Evolutionary conservation across 2,113 vertebrate genomes (phyloP).

Genomic region (Archilochus colubris): DNA sequence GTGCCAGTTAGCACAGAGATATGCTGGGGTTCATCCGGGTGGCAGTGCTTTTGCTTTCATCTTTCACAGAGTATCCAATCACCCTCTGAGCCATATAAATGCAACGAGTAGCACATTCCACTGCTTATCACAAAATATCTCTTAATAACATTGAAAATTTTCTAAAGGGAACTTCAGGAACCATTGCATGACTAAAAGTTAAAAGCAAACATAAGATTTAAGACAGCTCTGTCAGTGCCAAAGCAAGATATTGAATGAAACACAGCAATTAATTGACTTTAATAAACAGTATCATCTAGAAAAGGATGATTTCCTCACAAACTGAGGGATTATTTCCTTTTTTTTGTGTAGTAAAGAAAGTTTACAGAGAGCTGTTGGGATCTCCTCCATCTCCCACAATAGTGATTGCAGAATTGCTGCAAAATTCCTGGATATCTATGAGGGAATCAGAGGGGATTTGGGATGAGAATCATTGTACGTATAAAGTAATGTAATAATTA

Average conservation of each 20-base stretch:
- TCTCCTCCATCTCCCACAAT: neutral
- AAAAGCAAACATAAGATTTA: neutral
- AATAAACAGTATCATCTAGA: neutral
- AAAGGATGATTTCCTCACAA: neutral
- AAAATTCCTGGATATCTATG: conserved; percentile 3
- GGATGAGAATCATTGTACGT: conserved; percentile 24
- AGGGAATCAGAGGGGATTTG: conserved; percentile 13
- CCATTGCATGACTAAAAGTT: neutral
- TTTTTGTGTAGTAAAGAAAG: neutral
- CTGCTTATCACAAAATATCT: neutral
- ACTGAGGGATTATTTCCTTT: neutral
- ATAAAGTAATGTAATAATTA: conserved; percentile 60
- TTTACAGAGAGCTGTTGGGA: neutral
- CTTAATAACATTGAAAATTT: neutral
- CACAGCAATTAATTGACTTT: neutral
- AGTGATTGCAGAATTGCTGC: neutral
- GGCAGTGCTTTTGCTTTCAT: conserved; percentile 15
- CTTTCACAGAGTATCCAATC: neutral
- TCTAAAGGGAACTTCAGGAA: neutral
- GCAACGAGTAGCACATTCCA: neutral
- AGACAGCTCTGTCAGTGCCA: neutral
- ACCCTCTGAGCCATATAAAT: neutral
- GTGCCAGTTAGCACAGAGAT: neutral
- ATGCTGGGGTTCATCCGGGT: neutral
- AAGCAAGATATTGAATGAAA: neutral